Base-by-base conservation (phyloP, 2,113 vertebrate genomes). In the Gopherus evgoodei region DNA sequence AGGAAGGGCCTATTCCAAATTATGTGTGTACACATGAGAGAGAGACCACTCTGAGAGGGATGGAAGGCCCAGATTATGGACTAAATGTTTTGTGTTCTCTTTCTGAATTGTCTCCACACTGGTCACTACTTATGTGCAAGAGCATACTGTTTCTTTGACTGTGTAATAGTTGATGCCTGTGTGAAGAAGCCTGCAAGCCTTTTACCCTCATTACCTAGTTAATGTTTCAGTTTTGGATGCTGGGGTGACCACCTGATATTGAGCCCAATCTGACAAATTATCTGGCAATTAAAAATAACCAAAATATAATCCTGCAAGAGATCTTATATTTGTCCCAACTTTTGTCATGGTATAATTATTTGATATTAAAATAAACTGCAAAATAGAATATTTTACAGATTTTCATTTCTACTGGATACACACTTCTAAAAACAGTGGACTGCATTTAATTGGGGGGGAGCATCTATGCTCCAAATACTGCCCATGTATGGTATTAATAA, bases 51-150 rank as follows among this genome's bases (percentile, higher is more conserved):
- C 3, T 6, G 2, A 27, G 14, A 49, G 52, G 19, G 1, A 72
- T 35, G 35, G 4, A 35, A 85, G 42, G 7, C 10, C 0, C 9
- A 76, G 44, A 25, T 81, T 2, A 0, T 0, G 9, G 56, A 11
- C 3, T 69, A 1, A 22, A 25, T 49, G 42, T 25, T 21, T 25
- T 81, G 52, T 24, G 2, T 11, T n/a, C 1, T 0, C 2, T 14
- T 83, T 76, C 44, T 59, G 31, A 35, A 11, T 7, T 5, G 17
- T 57, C 2, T 47, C 29, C 14, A 1, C 0, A 0, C n/a, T 84
- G 90, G 50, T 47, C 6, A 10, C 10, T 25, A n/a, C 3, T 17
- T 56, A 35, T 16, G 35, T 24, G n/a, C 19, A 81, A 72, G 50
- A 65, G 2, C 0, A 0, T 22, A 75, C 29, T 78, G 52, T 57